A percentile compares a stretch with the other conserved stretches of the same genome.
Evolutionary conservation across 2,113 vertebrate species (phyloP).

Genomic region (Nestor notabilis): DNA sequence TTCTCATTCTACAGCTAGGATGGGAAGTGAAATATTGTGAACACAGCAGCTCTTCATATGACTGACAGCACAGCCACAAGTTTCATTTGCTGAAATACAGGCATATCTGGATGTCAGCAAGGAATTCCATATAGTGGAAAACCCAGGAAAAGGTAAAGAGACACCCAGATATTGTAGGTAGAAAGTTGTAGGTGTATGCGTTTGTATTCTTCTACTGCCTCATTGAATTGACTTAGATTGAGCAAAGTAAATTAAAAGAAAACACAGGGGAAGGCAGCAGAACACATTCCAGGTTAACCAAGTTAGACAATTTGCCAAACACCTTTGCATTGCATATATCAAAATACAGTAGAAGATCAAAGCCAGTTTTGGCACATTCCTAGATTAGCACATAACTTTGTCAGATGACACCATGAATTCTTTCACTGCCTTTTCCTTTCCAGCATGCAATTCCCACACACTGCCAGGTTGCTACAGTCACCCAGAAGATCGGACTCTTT

Average conservation of each 20-base stretch:
- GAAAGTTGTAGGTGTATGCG: neutral
- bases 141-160: neutral
- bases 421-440: neutral
- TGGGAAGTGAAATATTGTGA: neutral
- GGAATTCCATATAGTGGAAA: neutral
- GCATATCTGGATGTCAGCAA: neutral
- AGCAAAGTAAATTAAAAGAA: neutral
- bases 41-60: neutral
- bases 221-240: neutral
- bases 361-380: neutral
- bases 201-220: neutral
- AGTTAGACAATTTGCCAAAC: neutral
- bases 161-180: neutral
- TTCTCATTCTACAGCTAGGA: accelerated
- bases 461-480: neutral
- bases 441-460: neutral
- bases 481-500: neutral
- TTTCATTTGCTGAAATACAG: neutral
- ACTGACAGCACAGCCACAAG: neutral
- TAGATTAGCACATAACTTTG: neutral
- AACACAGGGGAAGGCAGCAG: neutral
- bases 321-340: neutral
- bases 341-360: neutral
- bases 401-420: neutral
- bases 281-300: neutral